Conservation (phyloP, 2,888 invertebrate genomes). For the Phorcus lineatus region DNA sequence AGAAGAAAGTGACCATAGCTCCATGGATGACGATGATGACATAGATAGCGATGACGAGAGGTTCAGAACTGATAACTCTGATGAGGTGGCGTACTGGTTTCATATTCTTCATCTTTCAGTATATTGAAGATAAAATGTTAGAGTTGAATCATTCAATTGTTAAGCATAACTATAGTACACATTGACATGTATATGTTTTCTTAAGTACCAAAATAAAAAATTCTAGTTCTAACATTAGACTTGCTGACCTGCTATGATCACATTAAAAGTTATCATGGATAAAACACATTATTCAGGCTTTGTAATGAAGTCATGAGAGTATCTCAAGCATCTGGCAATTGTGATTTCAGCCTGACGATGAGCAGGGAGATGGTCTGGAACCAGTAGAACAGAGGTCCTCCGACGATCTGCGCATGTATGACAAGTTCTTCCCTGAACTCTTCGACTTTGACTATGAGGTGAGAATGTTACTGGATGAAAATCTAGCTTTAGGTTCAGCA, state of each 20-base stretch:
- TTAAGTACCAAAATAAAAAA: too few species aligned
- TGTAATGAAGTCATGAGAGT: too few species aligned
- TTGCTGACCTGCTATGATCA: too few species aligned
- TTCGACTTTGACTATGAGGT: slow-evolving; percentile 65
- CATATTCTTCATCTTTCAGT: not conserved
- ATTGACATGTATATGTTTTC: too few species aligned
- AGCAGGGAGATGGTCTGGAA: slow-evolving; percentile 55
- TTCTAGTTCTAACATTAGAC: too few species aligned
- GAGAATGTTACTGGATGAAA: slow-evolving; percentile 31
- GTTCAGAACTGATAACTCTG: slow-evolving; percentile 60
- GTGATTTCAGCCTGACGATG: slow-evolving; percentile 63
- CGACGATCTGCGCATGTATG: slow-evolving; percentile 70
- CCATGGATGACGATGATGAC: slow-evolving; percentile 74
- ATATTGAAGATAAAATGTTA: too few species aligned
- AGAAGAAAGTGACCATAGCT: slow-evolving; percentile 71
- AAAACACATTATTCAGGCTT: too few species aligned
- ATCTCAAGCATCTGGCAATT: too few species aligned
- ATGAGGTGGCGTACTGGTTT: slow-evolving; percentile 47
- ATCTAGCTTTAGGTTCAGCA: too few species aligned
- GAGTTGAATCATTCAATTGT: too few species aligned
- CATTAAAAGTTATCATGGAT: too few species aligned
- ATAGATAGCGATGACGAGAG: slow-evolving; percentile 73
- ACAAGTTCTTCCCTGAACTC: slow-evolving; percentile 71
- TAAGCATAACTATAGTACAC: too few species aligned
- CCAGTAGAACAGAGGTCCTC: slow-evolving; percentile 56